Conservation (phyloP, 2,113 vertebrate genomes). For the Sander vitreus region DNA sequence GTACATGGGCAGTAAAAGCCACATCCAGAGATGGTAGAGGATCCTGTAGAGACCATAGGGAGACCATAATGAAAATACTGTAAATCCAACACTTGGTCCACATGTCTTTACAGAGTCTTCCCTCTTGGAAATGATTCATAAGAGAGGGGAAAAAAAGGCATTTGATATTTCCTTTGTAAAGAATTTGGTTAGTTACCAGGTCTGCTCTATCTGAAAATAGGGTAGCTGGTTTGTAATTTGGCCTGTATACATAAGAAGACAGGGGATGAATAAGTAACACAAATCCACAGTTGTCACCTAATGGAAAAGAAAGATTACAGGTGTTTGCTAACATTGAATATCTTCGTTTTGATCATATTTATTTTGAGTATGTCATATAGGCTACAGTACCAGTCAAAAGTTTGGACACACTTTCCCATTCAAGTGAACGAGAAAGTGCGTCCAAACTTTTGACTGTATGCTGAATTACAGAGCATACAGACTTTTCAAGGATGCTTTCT, state of each 20-base stretch:
- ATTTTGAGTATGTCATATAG: conserved; percentile 12
- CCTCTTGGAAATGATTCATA: background rate
- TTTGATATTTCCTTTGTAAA: conserved; percentile 24
- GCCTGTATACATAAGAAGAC: background rate
- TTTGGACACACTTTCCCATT: no score
- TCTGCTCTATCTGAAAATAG: background rate
- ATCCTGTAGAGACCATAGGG: background rate
- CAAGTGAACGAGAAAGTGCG: no score
- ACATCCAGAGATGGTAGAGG: background rate
- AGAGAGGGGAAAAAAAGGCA: background rate
- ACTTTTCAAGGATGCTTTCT: conserved; percentile 6
- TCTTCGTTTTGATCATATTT: conserved; percentile 3
- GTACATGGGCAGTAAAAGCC: background rate
- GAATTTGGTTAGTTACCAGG: background rate
- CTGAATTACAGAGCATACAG: conserved; percentile 22
- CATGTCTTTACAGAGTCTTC: background rate
- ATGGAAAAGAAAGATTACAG: background rate
- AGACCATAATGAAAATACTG: background rate
- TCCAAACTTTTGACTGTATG: background rate
- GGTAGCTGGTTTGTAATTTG: background rate
- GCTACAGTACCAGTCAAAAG: no score
- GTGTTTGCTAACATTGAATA: background rate
- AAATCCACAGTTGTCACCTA: background rate
- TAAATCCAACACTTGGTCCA: background rate
- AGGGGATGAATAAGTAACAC: background rate